Evolutionary conservation across 2,797 vertebrate species (phyloP), one percentile per base, ranked within the genome.

Genomic region (Sciurus vulgaris): DNA sequence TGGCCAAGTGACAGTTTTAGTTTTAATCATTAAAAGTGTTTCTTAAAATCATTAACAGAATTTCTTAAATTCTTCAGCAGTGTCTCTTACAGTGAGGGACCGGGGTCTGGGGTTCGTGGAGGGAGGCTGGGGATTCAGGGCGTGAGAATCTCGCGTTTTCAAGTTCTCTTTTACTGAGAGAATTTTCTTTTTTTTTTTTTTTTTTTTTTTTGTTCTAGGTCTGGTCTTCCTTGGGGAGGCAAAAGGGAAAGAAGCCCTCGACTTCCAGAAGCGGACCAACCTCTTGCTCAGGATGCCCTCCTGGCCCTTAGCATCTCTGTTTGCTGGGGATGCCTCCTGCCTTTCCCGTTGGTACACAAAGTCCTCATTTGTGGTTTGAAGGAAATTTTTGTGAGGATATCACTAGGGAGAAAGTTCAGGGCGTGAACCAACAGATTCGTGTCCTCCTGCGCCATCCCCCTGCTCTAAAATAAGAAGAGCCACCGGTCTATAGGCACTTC

Each of bases 1-100:
- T 79, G 76, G 8, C 35, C 41, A 38, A 88, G 79, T 3, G 90
- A 74, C 70, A 51, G 63, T 41, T 86, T 74, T n/a, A 18, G 47
- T 73, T 86, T 54, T 79, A 79, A 81, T 86, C 94, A 74, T 86
- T 91, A 33, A 77, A 83, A 38, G 33, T 73, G 12, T 79, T 44
- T 76, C 73, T 70, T 14, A 70, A 77, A 26, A 74, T 49, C 82
- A 14, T 20, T 67, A 11, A 69, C 41, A 28, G 82, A 24, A 78
- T 89, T 78, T 79, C 77, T 41, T 51, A 56, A 51, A 83, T 76
- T 78, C 87, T 85, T 76, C 2, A 54, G 65, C 72, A 22, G 41
- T 22, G 41, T 72, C 59, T 89, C 33, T 73, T n/a, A 22, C 65
- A 61, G 49, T 0, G 22, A 54, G 49, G 38, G 47, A 24, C 44